Conservation (phyloP, 1,140 invertebrate species). For the Cotesia typhae region DNA sequence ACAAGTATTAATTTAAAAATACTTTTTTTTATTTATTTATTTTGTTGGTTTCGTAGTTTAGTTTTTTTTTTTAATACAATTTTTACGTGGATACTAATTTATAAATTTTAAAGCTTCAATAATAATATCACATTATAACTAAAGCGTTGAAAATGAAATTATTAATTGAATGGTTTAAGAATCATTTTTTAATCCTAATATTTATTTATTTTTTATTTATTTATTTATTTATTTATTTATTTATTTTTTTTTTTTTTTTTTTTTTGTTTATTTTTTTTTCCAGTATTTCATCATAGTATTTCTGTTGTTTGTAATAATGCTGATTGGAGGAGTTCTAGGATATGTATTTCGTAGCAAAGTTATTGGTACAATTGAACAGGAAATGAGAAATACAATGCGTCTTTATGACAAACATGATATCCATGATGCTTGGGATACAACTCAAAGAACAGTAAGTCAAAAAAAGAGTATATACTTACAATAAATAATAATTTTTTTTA, state of each 20-base stretch:
- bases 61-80: conserved; percentile 1
- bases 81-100: conserved; percentile 11
- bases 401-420: conserved; percentile 75
- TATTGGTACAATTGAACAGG: conserved; percentile 74
- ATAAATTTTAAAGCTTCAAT: not conserved
- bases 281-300: conserved; percentile 90
- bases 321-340: conserved; percentile 87
- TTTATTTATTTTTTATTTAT: conserved; percentile 17
- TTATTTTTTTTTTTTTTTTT: conserved; percentile 39
- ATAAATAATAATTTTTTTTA: not conserved
- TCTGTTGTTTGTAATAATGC: conserved; percentile 85
- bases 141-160: no score
- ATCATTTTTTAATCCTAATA: not conserved
- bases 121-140: no score
- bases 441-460: conserved; percentile 70
- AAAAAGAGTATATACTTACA: not conserved
- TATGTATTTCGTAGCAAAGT: conserved; percentile 88
- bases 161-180: no score
- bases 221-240: conserved; percentile 18
- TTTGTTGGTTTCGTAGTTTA: no score
- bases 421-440: conserved; percentile 83
- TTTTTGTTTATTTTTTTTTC: conserved; percentile 56
- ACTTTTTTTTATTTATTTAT: no score
- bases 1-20: no score
- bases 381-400: conserved; percentile 80